Base-by-base conservation (phyloP, 2,797 vertebrate genomes). In the Myiotriccus ornatus region DNA sequence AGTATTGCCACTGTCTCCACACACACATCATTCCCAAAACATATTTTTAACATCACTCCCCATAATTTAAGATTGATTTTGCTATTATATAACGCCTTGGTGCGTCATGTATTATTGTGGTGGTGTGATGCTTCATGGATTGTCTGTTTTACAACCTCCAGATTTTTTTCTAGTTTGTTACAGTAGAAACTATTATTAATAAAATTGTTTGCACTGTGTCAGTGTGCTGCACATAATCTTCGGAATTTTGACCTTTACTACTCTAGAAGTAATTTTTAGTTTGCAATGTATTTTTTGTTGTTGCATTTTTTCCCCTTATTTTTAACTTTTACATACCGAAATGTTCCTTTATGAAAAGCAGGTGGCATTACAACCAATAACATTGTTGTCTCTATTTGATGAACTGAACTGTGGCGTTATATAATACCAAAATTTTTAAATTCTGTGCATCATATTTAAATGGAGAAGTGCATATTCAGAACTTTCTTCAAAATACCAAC, bases 21-120 rank as follows among this genome's bases (percentile, higher is more conserved):
- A 12, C 5, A n/a, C 14, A 32, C 14, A 6, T 19, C 2, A 1
- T 71, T 92, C 59, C 63, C 37, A 43, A 25, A 65, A 59, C 8
- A 1, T 25, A 11, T 44, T 90, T 95, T 89, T 89, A 85, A 57
- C 39, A 25, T 60, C 2, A 2, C 39, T 84, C 28, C 12, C 43
- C 23, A 8, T 68, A 62, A 47, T 55, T 81, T 46, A 28, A 65
- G 47, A n/a, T 68, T 24, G 35, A 56, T 91, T 95, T 97, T 96
- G 95, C 82, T 97, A 95, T 97, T 97, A 95, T 95, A 93, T 96
- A 97, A 97, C 50, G 92, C 96, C 89, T 74, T 86, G 87, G 57
- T 87, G 90, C 30, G 6, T 95, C 79, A 1, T 52, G 21, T 89
- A 7, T 44, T 62, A 20, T 43, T 89, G 69, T 79, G 68, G 46